Base-by-base conservation (phyloP, 2,113 vertebrate genomes). In the Pardalotus punctatus region DNA sequence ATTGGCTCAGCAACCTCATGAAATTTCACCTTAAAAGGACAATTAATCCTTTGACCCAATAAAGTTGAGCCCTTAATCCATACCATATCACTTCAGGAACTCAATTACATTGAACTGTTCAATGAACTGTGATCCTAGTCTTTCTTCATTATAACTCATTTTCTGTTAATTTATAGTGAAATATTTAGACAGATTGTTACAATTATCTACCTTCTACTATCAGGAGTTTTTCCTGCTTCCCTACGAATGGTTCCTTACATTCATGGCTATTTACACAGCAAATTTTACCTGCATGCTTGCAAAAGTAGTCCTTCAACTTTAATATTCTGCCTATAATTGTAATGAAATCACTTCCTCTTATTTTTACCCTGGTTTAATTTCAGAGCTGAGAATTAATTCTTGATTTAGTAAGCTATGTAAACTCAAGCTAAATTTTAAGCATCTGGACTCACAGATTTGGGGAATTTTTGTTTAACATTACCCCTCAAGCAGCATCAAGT, bases 181-280 rank as follows among this genome's bases (percentile, higher is more conserved):
- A 82, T 93, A 82, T 96, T 92, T 96, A 57, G 66, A 95, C 90
- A 96, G 85, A 65, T 81, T 95, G 79, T 90, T 85, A 80, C 45
- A 88, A 93, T 95, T 94, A 81, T 66, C 88, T 80, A 7, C 50
- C 45, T 85, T 82, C 45, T 57, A 57, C 43, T 76, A 36, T 19
- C 45, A 69, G 8, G 28, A 89, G 24, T 40, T 79, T 67, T 76
- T n/a, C 5, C 47, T 89, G 33, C 40, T 87, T 51, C 29, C 71
- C 48, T 88, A 5, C 38, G 45, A 92, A 76, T 65, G 36, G 87
- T 57, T 90, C 48, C 10, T 90, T 54, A 40, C 6, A 90, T 25
- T 18, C 36, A 10, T 7, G 42, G 36, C 5, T 81, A 31, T 92
- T 90, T 53, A 77, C 24, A 61, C 7, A 20, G 50, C 12, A 72